Evolutionary conservation across 2,113 vertebrate species (phyloP).

Genomic region (Hypomesus transpacificus): DNA sequence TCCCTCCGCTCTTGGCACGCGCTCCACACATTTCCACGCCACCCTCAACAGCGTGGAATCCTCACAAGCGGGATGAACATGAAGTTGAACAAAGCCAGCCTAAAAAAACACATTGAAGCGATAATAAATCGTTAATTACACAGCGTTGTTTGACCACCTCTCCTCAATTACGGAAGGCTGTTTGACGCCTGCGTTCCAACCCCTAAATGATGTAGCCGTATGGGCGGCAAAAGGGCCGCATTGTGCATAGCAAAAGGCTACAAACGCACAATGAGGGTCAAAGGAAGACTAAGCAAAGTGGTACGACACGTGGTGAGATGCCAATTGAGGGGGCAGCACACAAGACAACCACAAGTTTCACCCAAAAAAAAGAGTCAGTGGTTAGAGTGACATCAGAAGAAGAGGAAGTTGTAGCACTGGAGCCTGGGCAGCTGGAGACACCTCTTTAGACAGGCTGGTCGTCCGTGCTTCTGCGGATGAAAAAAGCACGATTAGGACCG

Average conservation of each 20-base stretch:
- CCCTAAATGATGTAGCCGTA: neutral
- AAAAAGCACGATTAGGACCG: too few relatives aligned
- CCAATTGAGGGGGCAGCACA: too few relatives aligned
- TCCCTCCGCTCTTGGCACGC: neutral
- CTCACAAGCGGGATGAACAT: neutral
- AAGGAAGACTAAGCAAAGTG: neutral
- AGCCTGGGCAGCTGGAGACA: too few relatives aligned
- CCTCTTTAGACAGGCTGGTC: too few relatives aligned
- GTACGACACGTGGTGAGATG: too few relatives aligned
- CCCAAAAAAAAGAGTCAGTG: too few relatives aligned
- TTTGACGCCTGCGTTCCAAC: neutral
- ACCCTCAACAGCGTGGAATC: neutral
- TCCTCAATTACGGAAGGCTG: neutral
- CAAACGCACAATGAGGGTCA: neutral
- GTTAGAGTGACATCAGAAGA: too few relatives aligned
- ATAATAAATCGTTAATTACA: too few relatives aligned
- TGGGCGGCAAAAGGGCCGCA: neutral
- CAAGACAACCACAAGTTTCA: too few relatives aligned
- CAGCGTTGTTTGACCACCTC: neutral
- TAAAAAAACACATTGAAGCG: neutral
- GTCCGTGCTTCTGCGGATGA: too few relatives aligned
- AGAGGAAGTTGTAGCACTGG: too few relatives aligned
- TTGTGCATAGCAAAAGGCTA: too few relatives aligned
- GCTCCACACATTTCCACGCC: neutral
- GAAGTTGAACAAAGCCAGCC: neutral